These are phyloP conservation scores for Helogale parvula DNA, from an alignment of 2,113 vertebrate genomes.

Conservation along the genomic window DNA sequence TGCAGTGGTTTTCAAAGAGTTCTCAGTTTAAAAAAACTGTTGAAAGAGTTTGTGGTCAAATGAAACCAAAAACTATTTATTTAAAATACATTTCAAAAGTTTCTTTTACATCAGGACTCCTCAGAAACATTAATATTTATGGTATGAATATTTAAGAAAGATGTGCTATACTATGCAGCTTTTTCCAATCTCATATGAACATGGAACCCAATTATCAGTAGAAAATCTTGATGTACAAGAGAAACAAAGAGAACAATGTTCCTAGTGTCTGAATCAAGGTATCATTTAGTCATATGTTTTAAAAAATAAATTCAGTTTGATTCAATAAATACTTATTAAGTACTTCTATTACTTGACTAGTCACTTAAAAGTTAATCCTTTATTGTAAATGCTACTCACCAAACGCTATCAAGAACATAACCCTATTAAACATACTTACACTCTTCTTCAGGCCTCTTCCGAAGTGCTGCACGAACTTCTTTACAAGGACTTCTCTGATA, in stretches of 20 bases:
- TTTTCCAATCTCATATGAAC: background rate
- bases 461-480: constrained; percentile 77
- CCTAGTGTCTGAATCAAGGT: background rate
- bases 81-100: constrained; percentile 2
- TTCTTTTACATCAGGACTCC: background rate
- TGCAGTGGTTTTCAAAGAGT: background rate
- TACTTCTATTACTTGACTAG: background rate
- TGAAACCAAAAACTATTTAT: background rate
- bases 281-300: background rate
- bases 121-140: background rate
- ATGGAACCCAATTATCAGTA: background rate
- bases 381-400: constrained; percentile 27
- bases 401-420: constrained; percentile 15
- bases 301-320: background rate
- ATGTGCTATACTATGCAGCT: background rate
- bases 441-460: constrained; percentile 83
- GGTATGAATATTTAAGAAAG: background rate
- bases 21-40: background rate
- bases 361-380: background rate
- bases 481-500: constrained; percentile 82
- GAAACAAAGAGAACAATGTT: background rate
- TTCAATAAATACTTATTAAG: constrained; percentile 9
- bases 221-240: background rate
- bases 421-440: constrained; percentile 79
- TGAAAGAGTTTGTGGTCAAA: background rate